phyloP scores from a whole-genome alignment of 2,113 vertebrate genomes.

The Caranx melampygus region DNA sequence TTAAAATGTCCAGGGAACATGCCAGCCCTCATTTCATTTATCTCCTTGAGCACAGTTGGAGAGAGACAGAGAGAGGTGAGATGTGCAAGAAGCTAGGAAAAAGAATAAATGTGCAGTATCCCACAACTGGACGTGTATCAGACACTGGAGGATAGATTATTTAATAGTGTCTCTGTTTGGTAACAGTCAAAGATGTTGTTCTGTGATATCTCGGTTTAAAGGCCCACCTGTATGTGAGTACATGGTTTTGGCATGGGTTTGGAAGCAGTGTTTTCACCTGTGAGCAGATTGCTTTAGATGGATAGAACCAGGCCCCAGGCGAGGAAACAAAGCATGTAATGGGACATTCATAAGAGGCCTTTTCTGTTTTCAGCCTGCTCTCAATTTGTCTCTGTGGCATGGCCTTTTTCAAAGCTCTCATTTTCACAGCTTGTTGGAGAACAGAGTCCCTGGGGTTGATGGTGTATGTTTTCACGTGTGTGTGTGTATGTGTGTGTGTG shows the following conservation, averaged over 20 bases:
- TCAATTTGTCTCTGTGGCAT: conserved; percentile 28
- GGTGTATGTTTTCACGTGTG: conserved; percentile 4
- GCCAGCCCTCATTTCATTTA: conserved; percentile 66
- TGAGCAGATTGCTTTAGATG: conserved; percentile 9
- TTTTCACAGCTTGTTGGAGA: conserved; percentile 42
- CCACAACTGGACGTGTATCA: conserved; percentile 50
- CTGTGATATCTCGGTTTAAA: conserved; percentile 21
- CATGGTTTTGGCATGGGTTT: conserved; percentile 18
- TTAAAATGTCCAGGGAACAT: conserved; percentile 84
- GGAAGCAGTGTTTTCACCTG: conserved; percentile 15
- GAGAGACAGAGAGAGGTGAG: conserved; percentile 58
- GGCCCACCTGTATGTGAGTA: background rate
- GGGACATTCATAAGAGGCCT: conserved; percentile 15
- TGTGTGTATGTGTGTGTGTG: background rate
- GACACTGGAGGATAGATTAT: conserved; percentile 33
- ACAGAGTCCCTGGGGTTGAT: conserved; percentile 1
- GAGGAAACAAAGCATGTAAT: conserved; percentile 34
- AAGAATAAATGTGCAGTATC: conserved; percentile 40
- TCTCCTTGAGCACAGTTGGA: conserved; percentile 50
- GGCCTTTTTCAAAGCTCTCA: conserved; percentile 45
- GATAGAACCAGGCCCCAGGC: conserved; percentile 11
- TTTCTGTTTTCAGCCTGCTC: conserved; percentile 30
- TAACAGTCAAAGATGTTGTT: conserved; percentile 21
- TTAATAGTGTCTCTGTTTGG: conserved; percentile 24
- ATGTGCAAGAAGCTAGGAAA: conserved; percentile 22